Base-by-base conservation (phyloP, 1,140 invertebrate species). In the Drosophila melanica region DNA sequence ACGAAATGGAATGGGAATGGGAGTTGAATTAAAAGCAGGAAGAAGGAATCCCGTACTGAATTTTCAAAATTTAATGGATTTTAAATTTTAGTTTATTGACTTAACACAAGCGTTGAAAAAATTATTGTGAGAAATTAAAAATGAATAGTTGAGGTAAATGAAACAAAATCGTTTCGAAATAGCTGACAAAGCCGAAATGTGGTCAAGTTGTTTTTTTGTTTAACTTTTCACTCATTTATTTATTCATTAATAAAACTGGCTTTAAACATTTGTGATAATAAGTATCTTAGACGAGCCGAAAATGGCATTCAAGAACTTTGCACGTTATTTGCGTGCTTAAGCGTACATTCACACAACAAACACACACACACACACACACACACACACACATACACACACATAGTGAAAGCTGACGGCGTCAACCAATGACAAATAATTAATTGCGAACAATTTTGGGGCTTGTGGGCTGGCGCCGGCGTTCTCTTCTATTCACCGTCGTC, bases 401-500 rank as follows among this genome's bases (percentile, higher is more conserved):
- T 9, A 41, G 11, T n/a, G n/a, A 14, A 12, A 18, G 14, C 20
- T 59, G 54, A 53, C 69, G 69, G 63, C 68, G 68, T 71, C 77
- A 82, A 79, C 80, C 81, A 79, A 84, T 84, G 81, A 85, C 81
- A 85, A 85, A 85, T 85, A 85, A 85, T 85, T 85, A 85, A 85
- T 85, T 85, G 81, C 74, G 81, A 68, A 85, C 81, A 84, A 53
- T 79, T 81, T 79, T 57, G 60, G 48, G 77, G 45, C 41, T 60
- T 51, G 58, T 54, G 63, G 65, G 20, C 47, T 63, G 60, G 41
- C 64, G 65, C 71, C 66, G 39, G 20, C 23, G 8, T 16, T 8
- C 33, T 14, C 4, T 11, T 16, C 9, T 45, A 9, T 47, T 4
- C n/a, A 10, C 10, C 12, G n/a, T 27, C 3, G 16, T 3, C 33